Conservation (phyloP, 2,797 vertebrate species). For the Ctenochaetus hawaiiensis region DNA sequence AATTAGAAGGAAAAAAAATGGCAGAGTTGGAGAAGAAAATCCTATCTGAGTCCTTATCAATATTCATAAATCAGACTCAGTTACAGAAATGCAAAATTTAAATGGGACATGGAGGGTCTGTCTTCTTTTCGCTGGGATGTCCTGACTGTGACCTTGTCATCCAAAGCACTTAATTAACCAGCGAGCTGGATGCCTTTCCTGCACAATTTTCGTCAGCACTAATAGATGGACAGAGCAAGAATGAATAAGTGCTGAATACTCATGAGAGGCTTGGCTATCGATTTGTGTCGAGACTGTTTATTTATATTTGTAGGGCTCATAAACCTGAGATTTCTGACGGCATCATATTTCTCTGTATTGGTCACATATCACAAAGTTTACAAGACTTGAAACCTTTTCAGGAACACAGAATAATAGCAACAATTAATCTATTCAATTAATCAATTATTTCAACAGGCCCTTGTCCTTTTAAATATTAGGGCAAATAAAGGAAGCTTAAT, state of each 20-base stretch:
- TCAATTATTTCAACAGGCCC: not conserved
- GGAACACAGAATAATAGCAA: not conserved
- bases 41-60: slow-evolving; percentile 39
- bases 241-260: slow-evolving; percentile 18
- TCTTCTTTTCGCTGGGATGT: slow-evolving; percentile 43
- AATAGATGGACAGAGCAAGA: slow-evolving; percentile 6
- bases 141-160: slow-evolving; percentile 45
- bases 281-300: slow-evolving; percentile 33
- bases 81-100: slow-evolving; percentile 41
- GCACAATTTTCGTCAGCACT: slow-evolving; percentile 5
- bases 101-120: slow-evolving; percentile 16
- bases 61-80: slow-evolving; percentile 51
- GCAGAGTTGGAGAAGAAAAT: slow-evolving; percentile 30
- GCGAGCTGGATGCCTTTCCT: slow-evolving; percentile 4
- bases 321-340: slow-evolving; percentile 3
- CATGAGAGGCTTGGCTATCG: slow-evolving; percentile 12
- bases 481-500: not conserved
- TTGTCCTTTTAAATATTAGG: not conserved
- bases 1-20: slow-evolving; percentile 42
- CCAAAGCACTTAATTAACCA: slow-evolving; percentile 38
- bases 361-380: not conserved
- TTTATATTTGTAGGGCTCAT: slow-evolving; percentile 24
- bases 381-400: not conserved
- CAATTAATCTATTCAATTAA: not conserved
- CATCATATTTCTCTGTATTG: not conserved